Evolutionary conservation across 2,113 vertebrate species (phyloP), one percentile per base, ranked within the genome.

Genomic region (Taxidea taxus): DNA sequence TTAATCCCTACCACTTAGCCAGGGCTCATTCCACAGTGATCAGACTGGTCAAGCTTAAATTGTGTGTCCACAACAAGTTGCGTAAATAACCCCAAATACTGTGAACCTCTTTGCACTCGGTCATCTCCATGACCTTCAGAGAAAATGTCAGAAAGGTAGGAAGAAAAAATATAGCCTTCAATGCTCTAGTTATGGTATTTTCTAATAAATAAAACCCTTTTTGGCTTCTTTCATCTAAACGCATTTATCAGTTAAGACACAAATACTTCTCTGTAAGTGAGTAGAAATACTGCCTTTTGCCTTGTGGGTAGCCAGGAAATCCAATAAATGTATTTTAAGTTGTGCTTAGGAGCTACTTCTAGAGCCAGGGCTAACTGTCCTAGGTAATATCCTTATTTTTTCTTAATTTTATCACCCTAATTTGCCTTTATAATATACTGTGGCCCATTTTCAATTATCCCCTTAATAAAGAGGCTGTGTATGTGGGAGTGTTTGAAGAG

Each of bases 201-300:
- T 97, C 97, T 94, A 94, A 95, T 98, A 98, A 98, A 97, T 96
- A 97, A 97, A 95, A 62, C 21, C 29, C 93, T 92, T 83, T 97
- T 97, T 77, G 90, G n/a, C 75, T 90, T 58, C 87, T 96, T 98
- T 97, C 94, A 94, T 90, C 92, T 92, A 74, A 97, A 92, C 90
- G 86, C 97, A 97, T 98, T 97, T 97, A 96, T 98, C 97, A 98
- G 78, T 88, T 94, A 96, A 95, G 97, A 94, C 96, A 96, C 90
- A 80, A 82, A 37, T 44, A n/a, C 94, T 97, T 96, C 56, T 90
- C 80, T 56, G 82, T 95, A 94, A 94, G 92, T 75, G 87, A 92
- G 56, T 75, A 68, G 68, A 98, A 95, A 94, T 95, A 82, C 16
- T 60, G n/a, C 56, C 51, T 70, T 75, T 87, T 95, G 75, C 27